Conservation (phyloP, 2,113 vertebrate genomes). For the Lipophrys pholis region DNA sequence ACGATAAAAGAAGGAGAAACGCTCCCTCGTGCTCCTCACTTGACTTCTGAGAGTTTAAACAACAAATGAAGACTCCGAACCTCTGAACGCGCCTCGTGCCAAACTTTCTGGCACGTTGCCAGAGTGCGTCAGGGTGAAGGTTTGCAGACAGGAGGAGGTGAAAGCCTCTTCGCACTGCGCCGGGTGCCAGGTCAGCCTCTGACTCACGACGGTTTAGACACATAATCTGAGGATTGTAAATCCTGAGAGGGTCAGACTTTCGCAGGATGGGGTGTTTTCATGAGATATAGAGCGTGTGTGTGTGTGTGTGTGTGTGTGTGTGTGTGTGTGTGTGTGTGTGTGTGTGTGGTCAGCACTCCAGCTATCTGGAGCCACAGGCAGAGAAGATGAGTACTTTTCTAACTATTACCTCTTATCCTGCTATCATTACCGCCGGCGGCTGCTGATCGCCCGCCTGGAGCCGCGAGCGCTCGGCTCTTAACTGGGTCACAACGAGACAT, state of each 20-base stretch:
- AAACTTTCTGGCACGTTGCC: too few relatives aligned
- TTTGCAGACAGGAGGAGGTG: conserved; percentile 9
- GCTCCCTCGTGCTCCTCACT: too few relatives aligned
- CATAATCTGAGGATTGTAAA: conserved; percentile 59
- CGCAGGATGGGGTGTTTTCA: conserved; percentile 47
- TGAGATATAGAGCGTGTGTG: conserved; percentile 17
- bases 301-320: not conserved
- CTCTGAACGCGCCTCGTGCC: too few relatives aligned
- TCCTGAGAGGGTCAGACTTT: conserved; percentile 42
- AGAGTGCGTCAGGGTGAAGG: conserved; percentile 27
- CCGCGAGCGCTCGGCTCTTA: conserved; percentile 12
- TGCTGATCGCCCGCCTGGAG: conserved; percentile 24
- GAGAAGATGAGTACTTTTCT: conserved; percentile 29
- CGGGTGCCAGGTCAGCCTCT: conserved; percentile 58
- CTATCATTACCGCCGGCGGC: conserved; percentile 15
- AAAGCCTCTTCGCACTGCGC: conserved; percentile 27
- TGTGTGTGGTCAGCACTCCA: too few relatives aligned
- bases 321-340: conserved; percentile 5
- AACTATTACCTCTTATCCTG: conserved; percentile 40
- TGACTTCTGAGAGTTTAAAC: too few relatives aligned
- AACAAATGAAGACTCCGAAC: too few relatives aligned
- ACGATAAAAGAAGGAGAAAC: too few relatives aligned
- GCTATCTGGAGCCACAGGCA: conserved; percentile 24
- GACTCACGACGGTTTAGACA: conserved; percentile 45
- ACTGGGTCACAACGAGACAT: conserved; percentile 10